Evolutionary conservation across 2,113 vertebrate species (phyloP), one percentile per base, ranked within the genome.

Genomic region (Scolopax mira): DNA sequence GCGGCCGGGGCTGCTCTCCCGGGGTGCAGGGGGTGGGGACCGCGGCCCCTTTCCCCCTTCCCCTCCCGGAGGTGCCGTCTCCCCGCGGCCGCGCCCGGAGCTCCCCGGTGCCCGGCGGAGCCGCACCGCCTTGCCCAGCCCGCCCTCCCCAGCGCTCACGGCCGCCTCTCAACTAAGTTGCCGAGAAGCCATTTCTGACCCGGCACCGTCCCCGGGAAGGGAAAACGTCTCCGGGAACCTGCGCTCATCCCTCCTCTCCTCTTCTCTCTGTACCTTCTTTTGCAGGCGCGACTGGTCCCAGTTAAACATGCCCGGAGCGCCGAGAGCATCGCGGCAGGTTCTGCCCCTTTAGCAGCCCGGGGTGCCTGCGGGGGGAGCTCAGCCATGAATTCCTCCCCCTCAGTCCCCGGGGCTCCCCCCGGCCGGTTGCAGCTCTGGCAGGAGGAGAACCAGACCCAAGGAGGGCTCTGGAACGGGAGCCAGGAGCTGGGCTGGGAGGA

Each of bases 401-500:
- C 46, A 7, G 13, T 23, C 44, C 64, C 30, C 19, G 11, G 66
- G 22, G 1, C 6, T 0, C 73, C 69, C 85, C 94, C 51, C 18
- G 49, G 77, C 31, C 48, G 88, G n/a, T 80, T 94, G 60, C 93
- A 97, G 7, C 84, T 97, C 46, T 94, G 96, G 83, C 93, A 90
- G 81, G 81, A 95, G 23, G 95, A 96, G 54, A 96, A 97, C 61
- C 49, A 73, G 67, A 96, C 98, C 6, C 95, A 97, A 58, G 52
- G 86, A 0, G 69, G 93, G 41, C 70, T 89, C 18, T 94, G 94
- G 80, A 98, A 98, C 3, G 62, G 94, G 65, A 97, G 91, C 79
- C 95, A 82, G 44, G 97, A 97, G 17, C 94, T 97, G 66, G 96
- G 97, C 39, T 95, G 97, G 93, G 95, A 96, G 23, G 98, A 99